Evolutionary conservation across 2,797 vertebrate species (phyloP).

Genomic region (Ibycter americanus): DNA sequence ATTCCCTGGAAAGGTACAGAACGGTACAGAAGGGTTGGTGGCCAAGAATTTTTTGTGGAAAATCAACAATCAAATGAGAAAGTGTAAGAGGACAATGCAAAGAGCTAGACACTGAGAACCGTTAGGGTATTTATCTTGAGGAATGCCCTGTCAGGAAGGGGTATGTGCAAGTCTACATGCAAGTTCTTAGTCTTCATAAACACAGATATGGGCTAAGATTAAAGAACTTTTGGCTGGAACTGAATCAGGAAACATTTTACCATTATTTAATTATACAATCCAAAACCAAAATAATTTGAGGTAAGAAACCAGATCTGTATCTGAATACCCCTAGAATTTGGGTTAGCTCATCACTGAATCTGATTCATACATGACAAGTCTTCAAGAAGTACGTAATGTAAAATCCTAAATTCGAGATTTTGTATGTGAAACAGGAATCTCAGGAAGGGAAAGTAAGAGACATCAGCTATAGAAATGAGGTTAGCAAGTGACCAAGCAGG

Average conservation of each 20-base stretch:
- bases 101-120: background rate
- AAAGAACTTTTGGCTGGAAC: background rate
- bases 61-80: background rate
- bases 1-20: background rate
- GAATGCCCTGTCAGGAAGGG: background rate
- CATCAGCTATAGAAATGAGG: background rate
- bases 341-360: background rate
- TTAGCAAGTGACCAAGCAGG: background rate
- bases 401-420: background rate
- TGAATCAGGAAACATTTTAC: background rate
- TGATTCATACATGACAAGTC: background rate
- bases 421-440: background rate
- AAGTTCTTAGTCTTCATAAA: background rate
- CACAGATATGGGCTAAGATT: background rate
- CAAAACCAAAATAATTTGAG: background rate
- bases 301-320: background rate
- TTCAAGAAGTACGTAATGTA: background rate
- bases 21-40: background rate
- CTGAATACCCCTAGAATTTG: background rate
- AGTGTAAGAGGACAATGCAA: background rate
- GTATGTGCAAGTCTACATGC: background rate
- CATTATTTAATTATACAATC: background rate
- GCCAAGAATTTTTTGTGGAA: background rate
- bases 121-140: background rate
- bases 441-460: background rate